These are phyloP conservation scores for Gopherus flavomarginatus DNA, from an alignment of 2,113 vertebrate species.

Conservation along the genomic window DNA sequence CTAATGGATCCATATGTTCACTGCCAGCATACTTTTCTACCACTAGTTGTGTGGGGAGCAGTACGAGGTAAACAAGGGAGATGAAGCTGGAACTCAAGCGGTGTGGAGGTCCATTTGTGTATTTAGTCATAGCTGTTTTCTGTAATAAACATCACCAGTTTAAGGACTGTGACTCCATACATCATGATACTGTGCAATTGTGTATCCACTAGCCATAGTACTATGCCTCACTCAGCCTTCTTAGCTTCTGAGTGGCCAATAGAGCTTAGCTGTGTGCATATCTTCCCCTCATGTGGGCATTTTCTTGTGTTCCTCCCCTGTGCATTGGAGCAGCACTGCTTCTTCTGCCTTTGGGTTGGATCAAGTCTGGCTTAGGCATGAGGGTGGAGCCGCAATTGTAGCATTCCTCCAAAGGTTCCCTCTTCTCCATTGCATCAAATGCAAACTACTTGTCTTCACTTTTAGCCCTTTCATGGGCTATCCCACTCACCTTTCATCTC, in stretches of 20 bases:
- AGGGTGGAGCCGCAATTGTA: neutral
- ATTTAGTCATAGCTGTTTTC: neutral
- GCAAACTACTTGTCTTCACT: neutral
- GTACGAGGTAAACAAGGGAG: neutral
- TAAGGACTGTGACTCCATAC: neutral
- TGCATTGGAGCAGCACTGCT: neutral
- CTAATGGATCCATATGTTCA: neutral
- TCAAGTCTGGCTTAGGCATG: too few species aligned
- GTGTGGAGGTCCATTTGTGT: neutral
- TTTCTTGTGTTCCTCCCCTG: neutral
- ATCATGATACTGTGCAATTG: neutral
- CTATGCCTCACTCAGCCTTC: neutral
- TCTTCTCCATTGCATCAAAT: neutral
- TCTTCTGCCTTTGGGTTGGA: neutral
- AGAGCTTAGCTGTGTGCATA: too few species aligned
- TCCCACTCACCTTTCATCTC: neutral
- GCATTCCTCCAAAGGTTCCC: neutral
- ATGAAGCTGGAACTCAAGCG: neutral
- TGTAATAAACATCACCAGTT: neutral
- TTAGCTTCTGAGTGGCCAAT: neutral
- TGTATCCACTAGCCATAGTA: neutral
- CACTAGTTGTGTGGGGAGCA: neutral
- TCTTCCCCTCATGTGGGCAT: too few species aligned
- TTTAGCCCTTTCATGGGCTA: neutral
- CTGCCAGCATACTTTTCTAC: neutral